Evolutionary conservation across 2,113 vertebrate genomes (phyloP), one percentile per base, ranked within the genome.

Genomic region (Leptobrachium ailaonicum): DNA sequence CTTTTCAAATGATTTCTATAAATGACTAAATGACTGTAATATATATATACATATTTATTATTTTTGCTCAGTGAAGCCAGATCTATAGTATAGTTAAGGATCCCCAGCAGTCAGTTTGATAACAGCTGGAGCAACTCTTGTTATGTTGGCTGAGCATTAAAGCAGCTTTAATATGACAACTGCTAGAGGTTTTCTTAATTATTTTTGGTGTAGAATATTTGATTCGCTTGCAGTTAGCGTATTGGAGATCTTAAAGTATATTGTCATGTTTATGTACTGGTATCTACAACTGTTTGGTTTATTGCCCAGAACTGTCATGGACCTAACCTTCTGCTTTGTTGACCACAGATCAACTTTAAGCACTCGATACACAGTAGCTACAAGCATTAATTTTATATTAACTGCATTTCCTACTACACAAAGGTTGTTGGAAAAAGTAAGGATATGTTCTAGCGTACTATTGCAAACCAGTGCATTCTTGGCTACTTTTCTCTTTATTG

Each of bases 1-100:
- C 41, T 80, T 73, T 43, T 66, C 41, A 80, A 13, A 13, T 45
- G 41, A 43, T 67, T 80, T 50, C 42, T 56, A 6, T 20, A 12
- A 60, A 32, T 32, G 20, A 32, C 20, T 32, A 32, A 8, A 60
- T 60, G 2, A 60, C 1, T 60, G 1, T 11, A 60, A 13, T 60
- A 60, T 2, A 67, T 42, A 67, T 43, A 2, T 5, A 11, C 2
- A 6, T 67, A 3, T 50, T 50, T 32, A 32, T 50, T 50, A 50
- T 50, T 50, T 50, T 50, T 8, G 8, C 8, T 32, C 20, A 32
- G 20, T 32, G 20, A 32, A 32, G 20, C 20, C 20, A 1, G 20
- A 32, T 32, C 20, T 32, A 32, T 32, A 32, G 20, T 32, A 32
- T 32, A 32, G 20, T 32, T 32, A 32, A 32, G 20, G 20, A 32